Base-by-base conservation (phyloP, 2,113 vertebrate species). In the Dipodomys merriami region DNA sequence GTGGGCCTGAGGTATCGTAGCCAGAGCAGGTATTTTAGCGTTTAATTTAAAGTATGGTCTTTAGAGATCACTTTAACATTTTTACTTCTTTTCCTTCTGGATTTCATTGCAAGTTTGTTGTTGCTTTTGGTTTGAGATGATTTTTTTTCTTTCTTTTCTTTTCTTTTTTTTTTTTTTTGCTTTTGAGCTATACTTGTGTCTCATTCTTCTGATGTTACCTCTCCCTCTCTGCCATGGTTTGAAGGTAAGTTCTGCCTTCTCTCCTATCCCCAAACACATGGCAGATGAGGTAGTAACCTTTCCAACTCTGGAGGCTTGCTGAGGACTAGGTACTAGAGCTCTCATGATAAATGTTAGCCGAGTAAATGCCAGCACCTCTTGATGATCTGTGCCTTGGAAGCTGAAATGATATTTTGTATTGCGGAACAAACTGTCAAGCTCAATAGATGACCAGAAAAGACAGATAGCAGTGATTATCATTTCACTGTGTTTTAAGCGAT, bases 231-330 rank as follows among this genome's bases (percentile, higher is more conserved):
- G 35, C 2, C 15, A 20, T 30, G 62, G 13, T 49, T 16, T 44
- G 20, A 18, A n/a, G 0, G 11, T 0, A 13, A 7, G 20, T 23
- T 12, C 30, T 64, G 53, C 53, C 25, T 83, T 9, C 18, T 29
- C 5, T 11, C 8, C 5, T 35, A 29, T 11, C 3, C 62, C 15
- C 30, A 53, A 2, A 7, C 13, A 6, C 5, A 0, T 8, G 39
- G 76, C 49, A 19, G 29, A 7, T 2, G 7, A 16, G 12, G 7
- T 73, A 5, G 20, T 44, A 44, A 49, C 33, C 20, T 76, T 33
- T 71, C 22, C 7, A 6, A 18, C 60, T 53, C n/a, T 77, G 72
- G n/a, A 11, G 30, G 10, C 57, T 46, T 7, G 23, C 53, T 83
- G 19, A n/a, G 74, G 57, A 44, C 30, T 18, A 33, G 27, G n/a